Evolutionary conservation across 2,888 invertebrate genomes (phyloP).

Genomic region (Monoplex corrugatus): DNA sequence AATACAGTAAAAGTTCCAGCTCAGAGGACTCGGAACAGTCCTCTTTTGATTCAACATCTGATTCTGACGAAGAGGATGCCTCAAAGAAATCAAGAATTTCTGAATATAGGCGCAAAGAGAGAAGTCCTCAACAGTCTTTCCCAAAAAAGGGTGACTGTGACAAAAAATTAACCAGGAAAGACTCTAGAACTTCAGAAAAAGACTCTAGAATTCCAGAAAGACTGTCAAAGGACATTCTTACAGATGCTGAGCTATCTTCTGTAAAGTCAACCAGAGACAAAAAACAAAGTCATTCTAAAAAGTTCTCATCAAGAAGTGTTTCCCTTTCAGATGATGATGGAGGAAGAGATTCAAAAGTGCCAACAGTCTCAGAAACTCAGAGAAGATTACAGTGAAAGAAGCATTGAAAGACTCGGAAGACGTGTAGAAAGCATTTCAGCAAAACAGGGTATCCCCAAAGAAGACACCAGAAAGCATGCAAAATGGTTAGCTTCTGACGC

Average conservation of each 20-base stretch:
- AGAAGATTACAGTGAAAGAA: not conserved
- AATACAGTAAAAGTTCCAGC: conserved; percentile 39
- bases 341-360: not conserved
- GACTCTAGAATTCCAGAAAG: not conserved
- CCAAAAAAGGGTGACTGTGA: not conserved
- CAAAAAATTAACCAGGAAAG: not conserved
- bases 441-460: not conserved
- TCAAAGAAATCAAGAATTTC: not conserved
- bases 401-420: not conserved
- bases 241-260: not conserved
- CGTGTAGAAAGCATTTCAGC: not conserved
- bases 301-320: not conserved
- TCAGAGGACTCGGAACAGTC: not conserved
- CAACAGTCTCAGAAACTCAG: not conserved
- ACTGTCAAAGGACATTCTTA: not conserved
- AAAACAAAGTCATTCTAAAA: not conserved
- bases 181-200: not conserved
- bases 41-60: not conserved
- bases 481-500: not conserved
- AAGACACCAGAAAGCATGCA: not conserved
- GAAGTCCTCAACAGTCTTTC: not conserved
- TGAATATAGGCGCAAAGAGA: not conserved
- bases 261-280: not conserved
- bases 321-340: not conserved
- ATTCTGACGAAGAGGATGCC: not conserved